Evolutionary conservation across 2,888 invertebrate genomes (phyloP), one percentile per base, ranked within the genome.

Genomic region (Gastrophysa polygoni): DNA sequence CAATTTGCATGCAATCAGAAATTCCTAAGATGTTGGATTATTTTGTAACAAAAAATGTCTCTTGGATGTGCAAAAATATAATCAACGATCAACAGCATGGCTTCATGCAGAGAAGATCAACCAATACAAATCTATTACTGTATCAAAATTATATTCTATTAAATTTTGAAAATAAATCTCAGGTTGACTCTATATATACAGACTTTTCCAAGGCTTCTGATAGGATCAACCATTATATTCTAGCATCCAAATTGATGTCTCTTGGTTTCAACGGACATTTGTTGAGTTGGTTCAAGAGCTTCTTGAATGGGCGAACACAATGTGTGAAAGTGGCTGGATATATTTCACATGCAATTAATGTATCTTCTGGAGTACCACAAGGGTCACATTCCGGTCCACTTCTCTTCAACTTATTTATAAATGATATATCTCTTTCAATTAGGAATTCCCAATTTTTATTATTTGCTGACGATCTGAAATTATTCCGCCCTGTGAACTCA

Each of bases 341-440:
- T 32, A 8, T 32, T 32, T 32, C 47, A 47, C 47, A 47, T 20
- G 47, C 10, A 17, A 47, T 47, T 11, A 47, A 18, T 2, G 17
- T 47, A 47, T 47, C 47, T 4, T 47, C 47, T 20, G 47, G 47
- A 17, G 47, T 47, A 47, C 47, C 47, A 47, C 47, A 47, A 47
- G 47, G 18, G 17, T 47, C 46, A 16, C 46, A 47, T 47, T 47
- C 47, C 6, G 47, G 47, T 8, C 20, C 47, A 17, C 10, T 20
- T 18, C 20, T 20, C 5, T 18, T 47, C 20, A 8, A 32, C 7
- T 24, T 24, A 7, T 24, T 24, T 7, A 24, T 24, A 3, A 24
- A 24, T 24, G 24, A 24, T 7, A 24, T 24, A 24, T 24, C 24
- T 24, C 24, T 24, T 24, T 24, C 24, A 24, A 24, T 24, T 5